Base-by-base conservation (phyloP, 2,888 invertebrate genomes). In the Cryptocheilus praepositus region DNA sequence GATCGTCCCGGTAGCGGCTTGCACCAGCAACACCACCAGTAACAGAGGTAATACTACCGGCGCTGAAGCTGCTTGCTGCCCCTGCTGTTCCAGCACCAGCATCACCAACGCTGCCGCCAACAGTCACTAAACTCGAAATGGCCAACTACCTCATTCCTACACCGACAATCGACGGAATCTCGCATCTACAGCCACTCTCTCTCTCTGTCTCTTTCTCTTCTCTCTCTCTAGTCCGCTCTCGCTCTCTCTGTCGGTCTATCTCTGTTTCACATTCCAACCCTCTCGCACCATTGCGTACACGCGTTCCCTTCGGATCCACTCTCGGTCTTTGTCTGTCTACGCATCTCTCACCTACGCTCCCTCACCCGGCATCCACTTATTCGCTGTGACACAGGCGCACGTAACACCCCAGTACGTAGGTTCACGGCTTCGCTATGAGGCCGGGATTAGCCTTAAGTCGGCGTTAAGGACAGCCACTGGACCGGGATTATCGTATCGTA, bases 381-480 rank as follows among this genome's bases (percentile, higher is more conserved):
- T 71, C 65, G 51, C 43, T 62, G 52, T 51, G 61, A 76, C 73
- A 70, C 66, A 74, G 66, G 69, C 72, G 63, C 75, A 76, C 70
- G 73, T 81, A 82, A 82, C 76, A 71, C 72, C 67, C 66, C 64
- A 59, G 64, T 71, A 67, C 71, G 68, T 76, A 74, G 77, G 76
- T 80, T 77, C 67, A 70, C 67, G 72, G 70, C 60, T 57, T 70
- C 64, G 65, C 36, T 36, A 36, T 36, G 62, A 61, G 74, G 71
- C 58, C 71, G 65, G 78, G 81, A 83, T 84, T 81, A 81, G 78
- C 80, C 82, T 80, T 81, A 80, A 83, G 83, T 84, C 83, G 75
- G 74, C 82, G 81, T 81, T 83, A 83, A 85, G 83, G 81, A 83
- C 78, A 80, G 73, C 74, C 74, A 62, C 74, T 67, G 71, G 66